A percentile compares a stretch with the other conserved stretches of the same genome.
Evolutionary conservation across 2,113 vertebrate species (phyloP).

Genomic region (Chamaea fasciata): DNA sequence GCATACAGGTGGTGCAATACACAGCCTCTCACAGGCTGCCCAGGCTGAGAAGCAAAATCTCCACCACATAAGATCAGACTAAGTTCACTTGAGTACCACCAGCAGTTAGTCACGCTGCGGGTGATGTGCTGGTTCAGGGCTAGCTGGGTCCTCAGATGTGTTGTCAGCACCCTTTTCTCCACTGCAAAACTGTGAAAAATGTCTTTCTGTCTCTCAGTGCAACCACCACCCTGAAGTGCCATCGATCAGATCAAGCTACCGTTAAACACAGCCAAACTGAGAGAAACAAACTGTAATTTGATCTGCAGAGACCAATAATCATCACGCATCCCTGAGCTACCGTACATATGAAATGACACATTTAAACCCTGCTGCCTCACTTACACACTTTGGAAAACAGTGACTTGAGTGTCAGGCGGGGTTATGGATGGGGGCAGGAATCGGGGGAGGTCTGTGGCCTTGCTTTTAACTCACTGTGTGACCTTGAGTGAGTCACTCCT

Average conservation of each 20-base stretch:
- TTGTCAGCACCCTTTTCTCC: background rate
- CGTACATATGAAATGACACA: background rate
- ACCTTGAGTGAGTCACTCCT: conserved; percentile 24
- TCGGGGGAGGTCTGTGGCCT: background rate
- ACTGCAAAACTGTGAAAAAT: background rate
- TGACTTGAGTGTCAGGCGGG: background rate
- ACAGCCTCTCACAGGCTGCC: background rate
- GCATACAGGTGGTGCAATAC: background rate
- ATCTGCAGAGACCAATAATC: conserved; percentile 20
- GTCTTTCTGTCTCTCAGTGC: background rate
- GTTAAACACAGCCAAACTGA: background rate
- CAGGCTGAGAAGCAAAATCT: background rate
- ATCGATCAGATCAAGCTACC: background rate
- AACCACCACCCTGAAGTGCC: background rate
- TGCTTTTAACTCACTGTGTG: conserved; percentile 27
- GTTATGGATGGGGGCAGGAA: background rate
- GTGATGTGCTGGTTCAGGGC: background rate
- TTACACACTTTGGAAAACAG: background rate
- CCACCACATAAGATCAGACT: background rate
- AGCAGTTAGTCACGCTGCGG: background rate
- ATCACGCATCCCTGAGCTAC: background rate
- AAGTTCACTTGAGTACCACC: background rate
- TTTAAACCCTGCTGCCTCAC: background rate
- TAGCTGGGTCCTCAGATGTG: background rate
- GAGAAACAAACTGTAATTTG: conserved; percentile 38